These are phyloP conservation scores for Drosophila gunungcola DNA, from an alignment of 1,140 invertebrate genomes.

Conservation along the genomic window DNA sequence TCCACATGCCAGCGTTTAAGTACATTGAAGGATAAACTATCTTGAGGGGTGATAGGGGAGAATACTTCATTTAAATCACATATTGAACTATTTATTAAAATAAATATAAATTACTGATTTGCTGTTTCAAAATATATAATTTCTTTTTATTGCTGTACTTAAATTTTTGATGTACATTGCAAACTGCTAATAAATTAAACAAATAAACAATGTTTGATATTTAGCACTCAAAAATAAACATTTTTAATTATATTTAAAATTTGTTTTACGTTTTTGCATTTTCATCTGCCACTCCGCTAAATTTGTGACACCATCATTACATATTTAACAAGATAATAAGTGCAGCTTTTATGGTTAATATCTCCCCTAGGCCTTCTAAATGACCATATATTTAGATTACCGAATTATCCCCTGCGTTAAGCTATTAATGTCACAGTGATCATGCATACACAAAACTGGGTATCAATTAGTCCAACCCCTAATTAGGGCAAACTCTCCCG, in stretches of 20 bases:
- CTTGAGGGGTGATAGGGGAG: too few species aligned
- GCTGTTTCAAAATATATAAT: too few species aligned
- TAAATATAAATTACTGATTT: too few species aligned
- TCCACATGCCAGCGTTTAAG: neutral
- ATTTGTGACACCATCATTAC: too few species aligned
- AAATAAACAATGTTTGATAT: too few species aligned
- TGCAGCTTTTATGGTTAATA: neutral
- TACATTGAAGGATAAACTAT: neutral
- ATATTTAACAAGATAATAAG: neutral
- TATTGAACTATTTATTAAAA: too few species aligned
- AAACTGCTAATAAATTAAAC: too few species aligned
- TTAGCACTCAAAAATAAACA: too few species aligned
- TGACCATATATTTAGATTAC: neutral
- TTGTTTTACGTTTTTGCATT: too few species aligned
- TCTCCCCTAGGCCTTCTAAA: neutral
- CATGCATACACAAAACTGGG: constrained; percentile 5
- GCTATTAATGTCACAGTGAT: neutral
- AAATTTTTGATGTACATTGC: too few species aligned
- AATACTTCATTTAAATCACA: neutral
- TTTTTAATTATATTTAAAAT: too few species aligned
- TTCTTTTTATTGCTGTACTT: too few species aligned
- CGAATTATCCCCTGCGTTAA: neutral
- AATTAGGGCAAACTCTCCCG: constrained; percentile 23
- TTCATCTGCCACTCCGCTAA: neutral
- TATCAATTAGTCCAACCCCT: constrained; percentile 37